Conservation (phyloP, 2,888 invertebrate genomes). For the Nomada flava region DNA sequence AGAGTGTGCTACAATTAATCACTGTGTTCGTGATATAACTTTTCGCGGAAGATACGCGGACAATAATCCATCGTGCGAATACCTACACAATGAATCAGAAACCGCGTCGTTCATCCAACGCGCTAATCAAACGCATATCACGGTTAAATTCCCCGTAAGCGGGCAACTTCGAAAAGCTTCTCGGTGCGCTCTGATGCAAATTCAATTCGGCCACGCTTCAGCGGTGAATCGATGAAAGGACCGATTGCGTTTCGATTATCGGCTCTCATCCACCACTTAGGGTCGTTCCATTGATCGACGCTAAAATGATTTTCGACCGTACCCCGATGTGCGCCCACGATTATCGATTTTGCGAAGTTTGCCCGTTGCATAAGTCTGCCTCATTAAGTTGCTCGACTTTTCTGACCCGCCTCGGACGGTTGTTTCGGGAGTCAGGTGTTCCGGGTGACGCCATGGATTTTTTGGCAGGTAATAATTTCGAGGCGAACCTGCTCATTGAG, state of each 20-base stretch:
- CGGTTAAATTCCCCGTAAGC: constrained; percentile 10
- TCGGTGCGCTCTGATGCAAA: constrained; percentile 9
- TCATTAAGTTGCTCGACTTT: neutral
- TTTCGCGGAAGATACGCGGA: no score
- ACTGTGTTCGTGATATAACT: neutral
- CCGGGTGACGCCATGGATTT: no score
- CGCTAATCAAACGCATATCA: constrained; percentile 12
- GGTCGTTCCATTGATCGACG: constrained; percentile 34
- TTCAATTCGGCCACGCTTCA: constrained; percentile 24
- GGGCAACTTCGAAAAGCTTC: constrained; percentile 11
- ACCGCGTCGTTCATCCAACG: neutral
- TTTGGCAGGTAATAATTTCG: constrained; percentile 25
- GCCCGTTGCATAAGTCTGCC: constrained; percentile 5
- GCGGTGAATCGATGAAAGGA: constrained; percentile 27
- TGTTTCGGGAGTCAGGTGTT: no score
- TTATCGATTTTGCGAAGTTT: neutral
- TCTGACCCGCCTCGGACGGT: neutral
- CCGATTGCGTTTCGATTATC: constrained; percentile 32
- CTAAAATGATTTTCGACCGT: constrained; percentile 33
- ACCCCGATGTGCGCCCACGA: neutral
- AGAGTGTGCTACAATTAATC: neutral
- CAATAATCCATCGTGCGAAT: neutral
- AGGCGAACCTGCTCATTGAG: neutral
- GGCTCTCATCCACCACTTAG: constrained; percentile 4
- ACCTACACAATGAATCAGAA: neutral